phyloP scores from a whole-genome alignment of 2,888 invertebrate genomes.

The Synergus japonicus region DNA sequence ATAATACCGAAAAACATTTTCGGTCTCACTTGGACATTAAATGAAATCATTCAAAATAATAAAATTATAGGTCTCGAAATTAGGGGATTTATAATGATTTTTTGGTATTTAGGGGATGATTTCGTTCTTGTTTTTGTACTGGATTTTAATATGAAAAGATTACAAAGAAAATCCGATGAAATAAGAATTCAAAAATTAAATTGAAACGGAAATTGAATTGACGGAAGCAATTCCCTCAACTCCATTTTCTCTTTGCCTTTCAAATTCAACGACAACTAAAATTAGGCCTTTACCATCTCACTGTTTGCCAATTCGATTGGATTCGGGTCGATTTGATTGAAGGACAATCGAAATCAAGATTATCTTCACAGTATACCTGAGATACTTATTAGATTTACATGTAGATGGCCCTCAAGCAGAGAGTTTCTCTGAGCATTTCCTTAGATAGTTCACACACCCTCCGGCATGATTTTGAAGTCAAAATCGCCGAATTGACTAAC shows the following conservation, averaged over 20 bases:
- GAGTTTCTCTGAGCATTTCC: slow-evolving; percentile 22
- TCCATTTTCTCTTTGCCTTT: not conserved
- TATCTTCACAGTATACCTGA: slow-evolving; percentile 19
- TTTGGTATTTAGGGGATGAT: too few species aligned
- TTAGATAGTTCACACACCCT: slow-evolving; percentile 42
- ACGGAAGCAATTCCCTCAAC: not conserved
- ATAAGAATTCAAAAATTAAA: not conserved
- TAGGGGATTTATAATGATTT: too few species aligned
- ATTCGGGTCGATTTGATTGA: slow-evolving; percentile 25
- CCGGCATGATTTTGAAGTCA: slow-evolving; percentile 42
- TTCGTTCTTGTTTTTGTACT: not conserved
- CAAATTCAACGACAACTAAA: not conserved
- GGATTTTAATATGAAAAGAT: not conserved
- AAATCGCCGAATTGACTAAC: slow-evolving; percentile 66
- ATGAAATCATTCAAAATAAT: too few species aligned
- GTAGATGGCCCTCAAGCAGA: slow-evolving; percentile 74
- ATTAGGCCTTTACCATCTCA: not conserved
- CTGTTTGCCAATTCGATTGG: slow-evolving; percentile 5
- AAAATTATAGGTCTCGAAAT: too few species aligned
- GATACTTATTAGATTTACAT: slow-evolving; percentile 74
- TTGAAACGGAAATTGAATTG: not conserved
- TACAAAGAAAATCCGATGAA: not conserved
- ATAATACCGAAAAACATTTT: too few species aligned
- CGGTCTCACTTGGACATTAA: too few species aligned
- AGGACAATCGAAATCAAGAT: slow-evolving; percentile 38